These are phyloP conservation scores for Drosophila phalerata DNA, from an alignment of 2,888 invertebrate genomes.

Conservation along the genomic window DNA sequence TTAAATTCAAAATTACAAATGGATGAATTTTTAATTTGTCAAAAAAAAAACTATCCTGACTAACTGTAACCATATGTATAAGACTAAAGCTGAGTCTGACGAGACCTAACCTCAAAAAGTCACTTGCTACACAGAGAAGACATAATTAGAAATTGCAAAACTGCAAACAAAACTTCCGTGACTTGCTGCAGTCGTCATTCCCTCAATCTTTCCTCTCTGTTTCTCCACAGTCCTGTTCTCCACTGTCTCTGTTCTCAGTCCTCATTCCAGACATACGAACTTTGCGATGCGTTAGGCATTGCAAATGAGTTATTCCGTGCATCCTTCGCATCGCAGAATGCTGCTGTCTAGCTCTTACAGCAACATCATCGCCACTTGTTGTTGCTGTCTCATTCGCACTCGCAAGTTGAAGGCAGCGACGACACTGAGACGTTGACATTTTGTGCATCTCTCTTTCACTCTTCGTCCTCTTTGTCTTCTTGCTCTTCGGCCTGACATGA, in stretches of 20 bases:
- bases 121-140: constrained; percentile 49
- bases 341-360: constrained; percentile 14
- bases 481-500: constrained; percentile 64
- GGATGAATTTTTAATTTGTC: no score
- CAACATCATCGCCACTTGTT: constrained; percentile 14
- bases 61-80: background rate
- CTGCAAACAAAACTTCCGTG: constrained; percentile 54
- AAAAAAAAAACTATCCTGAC: no score
- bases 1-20: no score
- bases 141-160: constrained; percentile 75
- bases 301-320: constrained; percentile 57
- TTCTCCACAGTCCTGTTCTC: background rate
- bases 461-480: background rate
- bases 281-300: constrained; percentile 55
- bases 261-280: constrained; percentile 8
- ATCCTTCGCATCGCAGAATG: constrained; percentile 39
- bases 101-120: constrained; percentile 64
- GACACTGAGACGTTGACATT: constrained; percentile 73
- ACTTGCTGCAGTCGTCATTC: constrained; percentile 1
- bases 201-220: background rate
- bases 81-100: constrained; percentile 1
- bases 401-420: constrained; percentile 19
- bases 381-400: constrained; percentile 25
- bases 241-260: background rate
- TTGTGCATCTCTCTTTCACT: constrained; percentile 48